Evolutionary conservation across 2,797 vertebrate species (phyloP), one percentile per base, ranked within the genome.

Genomic region (Rhinophrynus dorsalis): DNA sequence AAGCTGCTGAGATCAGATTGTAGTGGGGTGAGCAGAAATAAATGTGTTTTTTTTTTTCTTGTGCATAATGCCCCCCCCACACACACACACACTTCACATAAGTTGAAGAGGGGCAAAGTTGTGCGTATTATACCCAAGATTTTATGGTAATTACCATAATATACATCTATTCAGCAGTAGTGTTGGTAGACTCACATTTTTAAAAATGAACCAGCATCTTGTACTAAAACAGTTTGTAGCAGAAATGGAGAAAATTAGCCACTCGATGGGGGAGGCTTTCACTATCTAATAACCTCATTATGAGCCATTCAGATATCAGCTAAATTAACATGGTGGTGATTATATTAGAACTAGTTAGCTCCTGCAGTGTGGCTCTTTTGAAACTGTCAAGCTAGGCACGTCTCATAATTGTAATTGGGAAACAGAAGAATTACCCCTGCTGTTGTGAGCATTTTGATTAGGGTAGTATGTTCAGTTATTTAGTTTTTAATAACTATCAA

Each of bases 271-370:
- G 24, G 30, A 68, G 13, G 42, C 23, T 59, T 57, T 59, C 20
- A 37, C 23, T 35, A 38, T 32, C 23, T 68, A 59, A 68, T 68
- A 42, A 68, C 30, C 44, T 23, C 42, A 68, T 68, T 67, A 59
- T 59, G 37, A 42, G 47, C 42, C 35, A 20, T 44, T 50, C 12
- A 38, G 15, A 38, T 30, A 58, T 20, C n/a, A 4, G 30, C 30
- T 37, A 27, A 58, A 48, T 58, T 57, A 68, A 29, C 13, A 37
- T 59, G 30, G 23, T 40, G 17, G 32, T 50, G 44, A 50, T 68
- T 58, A 27, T 57, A 58, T 50, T 67, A 58, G 3, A 57, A 20
- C 29, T 35, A 8, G 4, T 59, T 59, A 50, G 24, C 32, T 58
- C 65, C 42, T 50, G 44, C 17, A 6, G 55, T 38, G 55, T 17